These are phyloP conservation scores for Pipistrellus nathusii DNA, from an alignment of 2,797 vertebrate species.

Conservation along the genomic window DNA sequence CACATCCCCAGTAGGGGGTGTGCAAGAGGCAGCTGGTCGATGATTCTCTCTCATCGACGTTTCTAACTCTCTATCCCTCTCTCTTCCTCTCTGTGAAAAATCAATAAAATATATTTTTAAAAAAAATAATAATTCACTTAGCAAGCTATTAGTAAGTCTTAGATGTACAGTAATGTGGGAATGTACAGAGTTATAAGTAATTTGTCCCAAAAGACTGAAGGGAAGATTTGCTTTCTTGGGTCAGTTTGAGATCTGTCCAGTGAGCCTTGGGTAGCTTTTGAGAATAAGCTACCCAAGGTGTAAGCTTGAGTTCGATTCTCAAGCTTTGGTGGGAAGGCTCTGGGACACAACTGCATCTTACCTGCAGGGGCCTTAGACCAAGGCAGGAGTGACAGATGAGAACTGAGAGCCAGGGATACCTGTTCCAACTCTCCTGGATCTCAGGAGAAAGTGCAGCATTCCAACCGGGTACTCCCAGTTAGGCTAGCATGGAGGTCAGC, in stretches of 20 bases:
- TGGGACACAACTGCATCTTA: not conserved
- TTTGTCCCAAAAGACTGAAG: not conserved
- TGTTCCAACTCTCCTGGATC: not conserved
- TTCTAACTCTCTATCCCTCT: too few species aligned
- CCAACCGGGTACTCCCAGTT: not conserved
- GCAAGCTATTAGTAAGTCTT: not conserved
- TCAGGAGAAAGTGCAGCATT: not conserved
- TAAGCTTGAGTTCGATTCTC: too few species aligned
- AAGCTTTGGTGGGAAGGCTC: not conserved
- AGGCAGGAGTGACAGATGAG: not conserved
- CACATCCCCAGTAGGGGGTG: too few species aligned
- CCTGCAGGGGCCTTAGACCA: not conserved
- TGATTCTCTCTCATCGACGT: too few species aligned
- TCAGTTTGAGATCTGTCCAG: not conserved
- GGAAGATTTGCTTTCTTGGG: not conserved
- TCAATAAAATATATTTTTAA: too few species aligned
- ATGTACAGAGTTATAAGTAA: not conserved
- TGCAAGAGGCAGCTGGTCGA: too few species aligned
- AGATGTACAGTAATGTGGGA: not conserved
- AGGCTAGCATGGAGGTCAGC: not conserved
- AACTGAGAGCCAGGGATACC: not conserved
- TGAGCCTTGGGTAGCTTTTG: not conserved
- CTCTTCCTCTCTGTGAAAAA: too few species aligned
- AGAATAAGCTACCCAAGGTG: not conserved
- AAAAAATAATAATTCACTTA: conserved; percentile 23